Evolutionary conservation across 2,113 vertebrate genomes (phyloP), one percentile per base, ranked within the genome.

Genomic region (Oreotrochilus melanogaster): DNA sequence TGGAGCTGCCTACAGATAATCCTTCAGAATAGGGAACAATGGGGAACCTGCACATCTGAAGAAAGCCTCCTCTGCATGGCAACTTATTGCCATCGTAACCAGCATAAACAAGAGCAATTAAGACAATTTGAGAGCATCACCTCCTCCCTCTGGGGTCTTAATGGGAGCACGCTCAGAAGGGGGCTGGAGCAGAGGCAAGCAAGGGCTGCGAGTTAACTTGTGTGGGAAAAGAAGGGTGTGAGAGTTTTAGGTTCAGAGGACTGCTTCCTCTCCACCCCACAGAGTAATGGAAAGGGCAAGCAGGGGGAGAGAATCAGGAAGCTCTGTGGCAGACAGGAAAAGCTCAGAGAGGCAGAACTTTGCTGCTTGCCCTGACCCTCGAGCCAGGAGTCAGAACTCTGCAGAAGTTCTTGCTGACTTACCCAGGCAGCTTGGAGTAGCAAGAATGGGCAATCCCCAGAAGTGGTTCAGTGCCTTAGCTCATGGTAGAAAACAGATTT

Each of bases 1-100:
- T 83, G 94, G 92, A 97, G 96, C 97, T 96, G 97, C 97, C 97
- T 97, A 97, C 97, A 97, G 96, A 96, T 78, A 83, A 95, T 95
- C 93, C 74, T 96, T 95, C 94, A 94, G 91, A 94, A 75, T 11
- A 27, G 0, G 30, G 94, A 97, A 97, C 97, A 97, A 97, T 95
- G 96, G 67, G 79, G 88, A 93, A 88, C 76, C 92, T 83, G 93
- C 93, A 91, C 85, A 89, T 81, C 97, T 95, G 94, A 93, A 89
- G 92, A 75, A 93, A 95, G 67, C 95, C 92, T 95, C 96, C 96
- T 85, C 90, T 97, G 96, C 96, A 54, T 84, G 93, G 95, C 86
- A 97, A 88, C 86, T 93, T 89, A 96, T 96, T 96, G 95, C 96
- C 93, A 95, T 96, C 93, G 94, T 96, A 96, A 97, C 96, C 88